These are phyloP conservation scores for Stegophylla sp. DNA, from an alignment of 2,888 invertebrate genomes.

Conservation along the genomic window DNA sequence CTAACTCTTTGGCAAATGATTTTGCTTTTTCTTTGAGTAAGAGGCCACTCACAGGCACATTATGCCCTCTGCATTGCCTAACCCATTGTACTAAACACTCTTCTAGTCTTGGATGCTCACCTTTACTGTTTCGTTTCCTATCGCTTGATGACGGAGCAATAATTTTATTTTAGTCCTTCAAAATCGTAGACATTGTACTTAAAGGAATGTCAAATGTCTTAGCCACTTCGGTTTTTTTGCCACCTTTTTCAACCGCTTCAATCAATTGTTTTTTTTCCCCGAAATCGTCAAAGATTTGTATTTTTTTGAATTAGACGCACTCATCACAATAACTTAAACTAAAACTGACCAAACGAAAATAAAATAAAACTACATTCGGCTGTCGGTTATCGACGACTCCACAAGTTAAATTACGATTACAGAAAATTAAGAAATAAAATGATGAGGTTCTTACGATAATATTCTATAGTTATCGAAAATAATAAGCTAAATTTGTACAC, in stretches of 20 bases:
- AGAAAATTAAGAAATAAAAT: neutral
- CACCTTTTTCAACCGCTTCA: conserved; percentile 38
- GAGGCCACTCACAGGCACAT: conserved; percentile 54
- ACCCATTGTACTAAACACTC: conserved; percentile 56
- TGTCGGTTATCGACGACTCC: conserved; percentile 9
- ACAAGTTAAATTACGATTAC: neutral
- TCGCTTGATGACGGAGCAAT: neutral
- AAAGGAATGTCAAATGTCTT: conserved; percentile 60
- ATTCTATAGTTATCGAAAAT: conserved; percentile 11
- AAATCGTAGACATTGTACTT: conserved; percentile 60
- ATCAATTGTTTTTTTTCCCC: conserved; percentile 36
- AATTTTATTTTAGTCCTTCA: conserved; percentile 59
- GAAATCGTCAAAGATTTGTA: too few species aligned
- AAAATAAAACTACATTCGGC: conserved; percentile 27
- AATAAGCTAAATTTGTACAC: too few species aligned
- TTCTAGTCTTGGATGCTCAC: conserved; percentile 60
- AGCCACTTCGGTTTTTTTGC: conserved; percentile 59
- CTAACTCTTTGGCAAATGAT: too few species aligned
- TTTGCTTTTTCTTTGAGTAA: conserved; percentile 60
- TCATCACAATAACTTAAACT: neutral
- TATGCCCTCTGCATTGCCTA: conserved; percentile 46
- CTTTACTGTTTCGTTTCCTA: conserved; percentile 30
- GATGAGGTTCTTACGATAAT: conserved; percentile 5
- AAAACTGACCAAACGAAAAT: conserved; percentile 7
- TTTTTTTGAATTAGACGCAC: neutral